Evolutionary conservation across 2,888 invertebrate genomes (phyloP).

Genomic region (Ornithoptera alexandrae): DNA sequence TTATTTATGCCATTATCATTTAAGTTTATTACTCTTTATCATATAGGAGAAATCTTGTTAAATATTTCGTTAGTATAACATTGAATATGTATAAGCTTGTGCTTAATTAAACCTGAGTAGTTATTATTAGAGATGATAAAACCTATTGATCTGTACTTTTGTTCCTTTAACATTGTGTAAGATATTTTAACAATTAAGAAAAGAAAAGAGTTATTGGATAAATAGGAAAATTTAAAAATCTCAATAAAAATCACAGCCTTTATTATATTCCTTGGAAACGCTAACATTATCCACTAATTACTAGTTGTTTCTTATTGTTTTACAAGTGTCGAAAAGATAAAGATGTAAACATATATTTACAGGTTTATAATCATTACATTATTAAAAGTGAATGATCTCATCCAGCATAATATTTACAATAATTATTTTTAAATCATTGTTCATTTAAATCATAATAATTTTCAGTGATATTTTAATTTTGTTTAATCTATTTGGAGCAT

Average conservation of each 20-base stretch:
- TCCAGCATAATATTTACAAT: background rate
- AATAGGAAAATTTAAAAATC: background rate
- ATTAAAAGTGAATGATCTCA: background rate
- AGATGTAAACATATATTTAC: too few relatives aligned
- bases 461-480: background rate
- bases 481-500: conserved; percentile 13
- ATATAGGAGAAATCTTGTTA: conserved; percentile 12
- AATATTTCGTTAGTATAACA: background rate
- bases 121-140: too few relatives aligned
- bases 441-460: too few relatives aligned
- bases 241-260: conserved; percentile 54
- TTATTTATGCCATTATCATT: conserved; percentile 6
- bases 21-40: conserved; percentile 27
- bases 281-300: background rate
- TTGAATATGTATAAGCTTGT: background rate
- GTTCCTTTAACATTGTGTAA: too few relatives aligned
- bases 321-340: background rate
- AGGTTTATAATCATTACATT: background rate
- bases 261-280: conserved; percentile 37
- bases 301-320: background rate
- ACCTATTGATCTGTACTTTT: too few relatives aligned
- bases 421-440: background rate
- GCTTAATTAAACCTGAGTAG: background rate
- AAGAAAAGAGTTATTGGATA: background rate
- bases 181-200: background rate